Conservation (phyloP, 1,140 invertebrate species). For the Bemisia tabaci region DNA sequence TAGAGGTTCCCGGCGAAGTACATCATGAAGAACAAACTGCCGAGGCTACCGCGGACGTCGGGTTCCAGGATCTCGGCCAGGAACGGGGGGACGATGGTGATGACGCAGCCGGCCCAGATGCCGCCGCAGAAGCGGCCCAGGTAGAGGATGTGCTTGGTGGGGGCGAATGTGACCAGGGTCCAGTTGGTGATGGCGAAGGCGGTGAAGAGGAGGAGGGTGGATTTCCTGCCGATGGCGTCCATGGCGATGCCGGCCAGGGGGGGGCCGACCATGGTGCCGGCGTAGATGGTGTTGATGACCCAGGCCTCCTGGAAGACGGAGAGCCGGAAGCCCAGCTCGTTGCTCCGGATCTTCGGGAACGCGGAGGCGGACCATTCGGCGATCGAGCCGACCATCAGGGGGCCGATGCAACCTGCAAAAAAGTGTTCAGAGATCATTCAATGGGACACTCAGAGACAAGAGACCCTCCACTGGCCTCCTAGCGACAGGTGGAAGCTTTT, state of each 20-base stretch:
- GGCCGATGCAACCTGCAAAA: too few relatives aligned
- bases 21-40: conserved; percentile 67
- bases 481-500: too few relatives aligned
- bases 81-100: conserved; percentile 69
- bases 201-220: conserved; percentile 53
- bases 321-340: too few relatives aligned
- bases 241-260: conserved; percentile 19
- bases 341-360: too few relatives aligned
- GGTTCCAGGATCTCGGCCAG: conserved; percentile 56
- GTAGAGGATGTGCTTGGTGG: conserved; percentile 38
- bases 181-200: conserved; percentile 52
- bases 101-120: conserved; percentile 53
- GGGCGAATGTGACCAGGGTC: conserved; percentile 38
- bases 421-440: too few relatives aligned
- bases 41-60: conserved; percentile 29
- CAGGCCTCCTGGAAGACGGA: too few relatives aligned
- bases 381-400: too few relatives aligned
- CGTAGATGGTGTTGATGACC: too few relatives aligned
- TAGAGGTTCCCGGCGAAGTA: conserved; percentile 62
- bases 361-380: too few relatives aligned
- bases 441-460: too few relatives aligned
- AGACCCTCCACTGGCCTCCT: too few relatives aligned
- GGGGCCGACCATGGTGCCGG: conserved; percentile 21
- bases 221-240: conserved; percentile 18
- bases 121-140: conserved; percentile 35